Percentiles rank a stretch among this genome's conserved stretches.
Evolutionary conservation across 1,140 invertebrate species (phyloP).

Genomic region (Pseudomyrmex pallidus): DNA sequence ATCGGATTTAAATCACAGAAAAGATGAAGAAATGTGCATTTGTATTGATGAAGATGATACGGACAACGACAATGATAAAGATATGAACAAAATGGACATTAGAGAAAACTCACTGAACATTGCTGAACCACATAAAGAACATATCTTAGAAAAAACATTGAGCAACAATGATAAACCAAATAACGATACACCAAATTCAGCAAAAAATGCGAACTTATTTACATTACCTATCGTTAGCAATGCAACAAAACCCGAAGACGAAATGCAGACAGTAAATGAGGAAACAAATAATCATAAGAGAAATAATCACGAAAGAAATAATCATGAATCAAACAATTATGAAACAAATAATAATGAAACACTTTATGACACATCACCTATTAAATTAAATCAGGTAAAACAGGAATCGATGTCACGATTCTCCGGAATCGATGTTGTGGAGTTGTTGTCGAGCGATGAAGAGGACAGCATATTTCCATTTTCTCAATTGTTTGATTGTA

Average conservation of each 20-base stretch:
- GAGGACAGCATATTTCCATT: constrained; percentile 73
- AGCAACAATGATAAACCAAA: background rate
- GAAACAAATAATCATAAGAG: no score
- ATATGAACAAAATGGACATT: background rate
- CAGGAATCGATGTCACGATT: constrained; percentile 59
- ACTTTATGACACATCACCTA: background rate
- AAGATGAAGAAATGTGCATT: background rate
- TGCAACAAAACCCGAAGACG: constrained; percentile 29
- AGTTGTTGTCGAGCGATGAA: constrained; percentile 71
- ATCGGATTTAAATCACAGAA: no score
- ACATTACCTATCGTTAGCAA: background rate
- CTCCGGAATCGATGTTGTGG: constrained; percentile 69
- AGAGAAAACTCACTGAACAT: background rate
- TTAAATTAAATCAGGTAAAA: constrained; percentile 58
- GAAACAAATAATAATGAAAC: background rate
- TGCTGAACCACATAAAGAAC: background rate
- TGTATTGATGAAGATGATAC: background rate
- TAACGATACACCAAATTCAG: background rate
- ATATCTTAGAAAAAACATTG: background rate
- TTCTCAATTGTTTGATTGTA: constrained; percentile 76
- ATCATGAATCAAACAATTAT: constrained; percentile 20
- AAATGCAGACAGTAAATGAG: constrained; percentile 58
- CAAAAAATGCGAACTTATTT: background rate
- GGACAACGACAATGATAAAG: background rate
- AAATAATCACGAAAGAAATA: no score